A percentile compares a stretch with the other conserved stretches of the same genome.
Evolutionary conservation across 2,797 vertebrate genomes (phyloP).

Genomic region (Pachyuromys duprasi): DNA sequence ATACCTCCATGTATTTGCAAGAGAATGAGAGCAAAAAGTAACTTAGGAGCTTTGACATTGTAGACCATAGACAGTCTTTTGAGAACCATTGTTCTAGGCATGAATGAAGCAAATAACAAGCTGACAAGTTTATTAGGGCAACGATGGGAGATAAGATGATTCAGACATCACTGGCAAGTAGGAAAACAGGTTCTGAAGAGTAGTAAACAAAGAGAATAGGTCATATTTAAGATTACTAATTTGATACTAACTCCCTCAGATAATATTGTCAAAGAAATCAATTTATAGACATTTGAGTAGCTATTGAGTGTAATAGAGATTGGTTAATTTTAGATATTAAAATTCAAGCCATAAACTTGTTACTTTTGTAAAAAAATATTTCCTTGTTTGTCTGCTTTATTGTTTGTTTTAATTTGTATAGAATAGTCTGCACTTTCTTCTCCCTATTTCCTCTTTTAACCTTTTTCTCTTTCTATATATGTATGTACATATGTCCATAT

Average conservation of each 20-base stretch:
- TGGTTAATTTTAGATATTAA: background rate
- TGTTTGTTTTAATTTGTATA: background rate
- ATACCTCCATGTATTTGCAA: background rate
- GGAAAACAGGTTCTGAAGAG: slow-evolving; percentile 14
- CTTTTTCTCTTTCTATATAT: background rate
- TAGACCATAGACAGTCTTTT: background rate
- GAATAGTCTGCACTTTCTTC: background rate
- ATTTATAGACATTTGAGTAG: slow-evolving; percentile 22
- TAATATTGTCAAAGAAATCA: slow-evolving; percentile 9
- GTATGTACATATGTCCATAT: background rate
- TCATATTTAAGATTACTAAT: background rate
- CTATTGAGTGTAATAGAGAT: background rate
- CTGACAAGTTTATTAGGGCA: slow-evolving; percentile 20
- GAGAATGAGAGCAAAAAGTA: background rate
- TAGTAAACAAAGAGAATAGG: background rate
- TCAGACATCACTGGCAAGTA: background rate
- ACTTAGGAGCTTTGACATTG: slow-evolving; percentile 19
- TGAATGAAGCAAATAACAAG: slow-evolving; percentile 3
- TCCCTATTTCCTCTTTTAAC: background rate
- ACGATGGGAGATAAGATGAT: background rate
- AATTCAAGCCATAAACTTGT: background rate
- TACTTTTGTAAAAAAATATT: background rate
- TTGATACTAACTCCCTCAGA: background rate
- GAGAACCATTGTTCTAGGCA: slow-evolving; percentile 19
- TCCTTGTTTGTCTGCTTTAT: background rate